phyloP scores from a whole-genome alignment of 2,797 vertebrate species.

The Lacerta agilis region DNA sequence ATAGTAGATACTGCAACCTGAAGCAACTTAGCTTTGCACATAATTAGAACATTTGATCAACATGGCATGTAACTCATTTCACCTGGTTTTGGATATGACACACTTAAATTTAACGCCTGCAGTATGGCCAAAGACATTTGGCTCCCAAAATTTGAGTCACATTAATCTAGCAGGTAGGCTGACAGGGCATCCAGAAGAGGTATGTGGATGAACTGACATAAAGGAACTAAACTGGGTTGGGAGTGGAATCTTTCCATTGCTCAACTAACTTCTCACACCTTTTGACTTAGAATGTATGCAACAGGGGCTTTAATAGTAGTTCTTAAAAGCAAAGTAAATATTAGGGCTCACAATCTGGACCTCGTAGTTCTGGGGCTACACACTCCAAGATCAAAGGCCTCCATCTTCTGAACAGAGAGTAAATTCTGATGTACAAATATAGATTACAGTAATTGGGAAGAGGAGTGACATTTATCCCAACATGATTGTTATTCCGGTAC shows the following conservation, averaged over 20 bases:
- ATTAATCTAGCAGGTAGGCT: neutral
- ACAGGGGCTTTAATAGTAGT: neutral
- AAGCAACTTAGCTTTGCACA: neutral
- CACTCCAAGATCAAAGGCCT: neutral
- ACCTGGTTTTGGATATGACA: neutral
- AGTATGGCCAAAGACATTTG: neutral
- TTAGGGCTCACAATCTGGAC: neutral
- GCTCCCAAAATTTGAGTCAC: neutral
- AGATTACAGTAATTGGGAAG: neutral
- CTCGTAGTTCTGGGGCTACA: neutral
- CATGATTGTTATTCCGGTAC: too few relatives aligned
- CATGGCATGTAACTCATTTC: neutral
- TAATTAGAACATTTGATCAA: neutral
- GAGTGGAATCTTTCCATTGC: neutral
- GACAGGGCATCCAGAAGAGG: neutral
- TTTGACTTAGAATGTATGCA: neutral
- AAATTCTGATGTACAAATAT: neutral
- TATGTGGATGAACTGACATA: neutral
- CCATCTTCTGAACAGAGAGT: neutral
- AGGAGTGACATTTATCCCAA: neutral
- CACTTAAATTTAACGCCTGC: neutral
- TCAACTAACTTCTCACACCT: neutral
- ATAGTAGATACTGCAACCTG: neutral
- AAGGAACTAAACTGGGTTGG: neutral
- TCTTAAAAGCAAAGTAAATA: neutral